Percentiles rank a stretch among this genome's conserved stretches.
Evolutionary conservation across 53 echinoderm and acorn worm species (phyloP).

Genomic region (Holothuria leucospilota): DNA sequence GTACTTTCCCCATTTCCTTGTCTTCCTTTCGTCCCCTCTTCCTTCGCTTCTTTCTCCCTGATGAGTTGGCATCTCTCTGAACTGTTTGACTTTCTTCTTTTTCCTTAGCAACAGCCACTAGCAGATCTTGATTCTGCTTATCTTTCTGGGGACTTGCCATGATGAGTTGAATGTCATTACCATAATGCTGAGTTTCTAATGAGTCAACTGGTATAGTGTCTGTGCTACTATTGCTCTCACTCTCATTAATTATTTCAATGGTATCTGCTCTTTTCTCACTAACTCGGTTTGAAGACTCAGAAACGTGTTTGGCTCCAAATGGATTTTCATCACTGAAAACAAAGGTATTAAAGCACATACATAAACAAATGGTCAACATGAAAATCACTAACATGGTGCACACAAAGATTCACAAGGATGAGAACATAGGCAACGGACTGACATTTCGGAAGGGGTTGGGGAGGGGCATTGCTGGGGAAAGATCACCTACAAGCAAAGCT

Average conservation of each 20-base stretch:
- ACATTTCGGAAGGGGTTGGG: too few species aligned
- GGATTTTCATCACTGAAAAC: constrained; percentile 29
- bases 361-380: background rate
- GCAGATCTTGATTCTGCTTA: too few species aligned
- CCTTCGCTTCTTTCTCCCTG: background rate
- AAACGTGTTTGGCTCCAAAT: constrained; percentile 2
- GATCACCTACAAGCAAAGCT: too few species aligned
- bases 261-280: constrained; percentile 50
- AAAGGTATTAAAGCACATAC: background rate
- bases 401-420: too few species aligned
- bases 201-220: background rate
- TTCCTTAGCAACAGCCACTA: too few species aligned
- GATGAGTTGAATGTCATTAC: too few species aligned
- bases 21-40: background rate
- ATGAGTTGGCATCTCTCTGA: background rate
- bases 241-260: constrained; percentile 41
- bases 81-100: too few species aligned
- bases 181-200: background rate
- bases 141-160: too few species aligned
- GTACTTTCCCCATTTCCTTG: background rate
- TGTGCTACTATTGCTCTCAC: constrained; percentile 5
- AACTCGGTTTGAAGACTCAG: background rate
- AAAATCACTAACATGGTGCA: too few species aligned
- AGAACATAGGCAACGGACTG: too few species aligned
- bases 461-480: too few species aligned